These are phyloP conservation scores for Tipula helvola DNA, from an alignment of 2,888 invertebrate species.

Conservation along the genomic window DNA sequence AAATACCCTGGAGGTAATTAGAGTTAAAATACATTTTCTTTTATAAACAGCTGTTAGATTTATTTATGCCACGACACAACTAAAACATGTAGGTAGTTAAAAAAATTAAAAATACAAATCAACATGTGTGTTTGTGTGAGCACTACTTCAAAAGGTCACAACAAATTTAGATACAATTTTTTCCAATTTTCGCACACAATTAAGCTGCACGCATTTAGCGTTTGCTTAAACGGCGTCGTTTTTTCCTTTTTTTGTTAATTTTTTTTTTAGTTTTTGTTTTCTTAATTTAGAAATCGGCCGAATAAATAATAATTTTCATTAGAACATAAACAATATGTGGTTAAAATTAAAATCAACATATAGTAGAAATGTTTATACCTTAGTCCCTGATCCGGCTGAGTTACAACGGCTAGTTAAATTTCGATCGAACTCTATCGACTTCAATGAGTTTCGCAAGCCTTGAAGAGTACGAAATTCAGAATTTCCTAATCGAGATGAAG, in stretches of 20 bases:
- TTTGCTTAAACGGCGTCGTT: not conserved
- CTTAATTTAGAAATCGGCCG: not conserved
- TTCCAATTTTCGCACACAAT: not conserved
- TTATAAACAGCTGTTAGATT: not conserved
- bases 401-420: slow-evolving; percentile 5
- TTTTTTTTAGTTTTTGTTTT: not conserved
- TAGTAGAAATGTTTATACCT: not conserved
- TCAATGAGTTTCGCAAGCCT: slow-evolving; percentile 53
- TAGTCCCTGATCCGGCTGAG: not conserved
- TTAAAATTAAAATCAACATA: not conserved
- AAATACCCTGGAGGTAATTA: not conserved
- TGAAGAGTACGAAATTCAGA: slow-evolving; percentile 63
- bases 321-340: not conserved
- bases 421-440: slow-evolving; percentile 22
- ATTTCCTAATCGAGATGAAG: slow-evolving; percentile 66
- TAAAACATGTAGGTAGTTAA: not conserved
- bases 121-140: not conserved
- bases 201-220: not conserved
- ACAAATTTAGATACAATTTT: not conserved
- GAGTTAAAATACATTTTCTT: not conserved
- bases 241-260: not conserved
- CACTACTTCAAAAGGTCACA: not conserved
- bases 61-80: not conserved
- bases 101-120: not conserved
- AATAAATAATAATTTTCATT: not conserved